These are phyloP conservation scores for Megaleporinus macrocephalus DNA, from an alignment of 2,113 vertebrate genomes.

Conservation along the genomic window DNA sequence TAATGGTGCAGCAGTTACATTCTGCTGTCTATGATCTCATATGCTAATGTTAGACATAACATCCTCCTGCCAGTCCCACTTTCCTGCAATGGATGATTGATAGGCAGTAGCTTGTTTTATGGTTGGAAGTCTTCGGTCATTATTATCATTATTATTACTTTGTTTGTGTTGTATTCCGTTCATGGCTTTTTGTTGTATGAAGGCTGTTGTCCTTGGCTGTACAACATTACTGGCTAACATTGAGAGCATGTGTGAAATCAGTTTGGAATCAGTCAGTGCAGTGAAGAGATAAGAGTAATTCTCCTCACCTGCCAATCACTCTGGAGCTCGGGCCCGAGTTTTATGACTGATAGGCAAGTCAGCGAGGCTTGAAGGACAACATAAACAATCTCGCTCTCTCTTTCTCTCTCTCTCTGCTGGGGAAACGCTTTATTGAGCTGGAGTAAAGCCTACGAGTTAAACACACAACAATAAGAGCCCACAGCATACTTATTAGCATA, in stretches of 20 bases:
- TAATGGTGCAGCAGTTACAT: too few species aligned
- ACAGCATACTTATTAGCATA: not conserved
- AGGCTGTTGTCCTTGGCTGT: slow-evolving; percentile 1
- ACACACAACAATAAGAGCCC: not conserved
- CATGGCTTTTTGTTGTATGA: not conserved
- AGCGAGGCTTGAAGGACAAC: slow-evolving; percentile 77
- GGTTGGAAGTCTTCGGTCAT: not conserved
- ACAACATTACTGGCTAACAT: not conserved
- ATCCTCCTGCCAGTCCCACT: not conserved
- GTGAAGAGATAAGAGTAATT: not conserved
- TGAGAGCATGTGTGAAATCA: slow-evolving; percentile 7
- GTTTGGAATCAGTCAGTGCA: not conserved
- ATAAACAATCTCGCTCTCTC: slow-evolving; percentile 39
- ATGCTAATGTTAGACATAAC: not conserved
- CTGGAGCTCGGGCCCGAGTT: slow-evolving; percentile 69
- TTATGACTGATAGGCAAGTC: slow-evolving; percentile 71
- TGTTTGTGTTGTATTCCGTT: not conserved
- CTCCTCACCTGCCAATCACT: slow-evolving; percentile 30
- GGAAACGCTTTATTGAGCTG: not conserved
- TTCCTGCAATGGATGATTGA: not conserved
- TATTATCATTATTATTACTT: not conserved
- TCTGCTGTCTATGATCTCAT: not conserved
- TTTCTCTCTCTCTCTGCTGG: not conserved
- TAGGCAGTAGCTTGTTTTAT: not conserved
- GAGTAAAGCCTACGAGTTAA: slow-evolving; percentile 65